phyloP scores from a whole-genome alignment of 2,113 vertebrate species.

The Meriones unguiculatus region DNA sequence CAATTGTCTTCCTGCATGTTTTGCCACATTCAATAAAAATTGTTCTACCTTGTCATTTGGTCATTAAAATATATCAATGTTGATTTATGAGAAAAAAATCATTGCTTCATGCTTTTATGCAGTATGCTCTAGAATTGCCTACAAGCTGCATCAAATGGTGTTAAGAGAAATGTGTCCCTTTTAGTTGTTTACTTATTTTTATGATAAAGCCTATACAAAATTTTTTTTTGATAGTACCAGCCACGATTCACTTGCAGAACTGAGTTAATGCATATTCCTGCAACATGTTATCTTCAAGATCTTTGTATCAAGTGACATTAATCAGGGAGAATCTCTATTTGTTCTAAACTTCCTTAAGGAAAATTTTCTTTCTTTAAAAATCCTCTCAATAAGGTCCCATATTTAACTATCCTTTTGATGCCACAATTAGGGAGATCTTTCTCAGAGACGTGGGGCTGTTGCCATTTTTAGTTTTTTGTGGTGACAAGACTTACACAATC shows the following conservation, averaged over 20 bases:
- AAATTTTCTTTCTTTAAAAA: not conserved
- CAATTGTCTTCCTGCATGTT: not conserved
- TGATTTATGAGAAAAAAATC: not conserved
- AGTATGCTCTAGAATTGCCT: not conserved
- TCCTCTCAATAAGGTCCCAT: not conserved
- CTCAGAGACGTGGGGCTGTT: not conserved
- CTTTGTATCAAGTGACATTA: not conserved
- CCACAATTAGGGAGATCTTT: not conserved
- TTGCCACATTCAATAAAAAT: constrained; percentile 7
- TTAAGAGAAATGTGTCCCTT: not conserved
- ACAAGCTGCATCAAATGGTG: not conserved
- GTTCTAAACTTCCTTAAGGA: constrained; percentile 11
- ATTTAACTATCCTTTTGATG: not conserved
- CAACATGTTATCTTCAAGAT: not conserved
- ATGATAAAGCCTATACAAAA: not conserved
- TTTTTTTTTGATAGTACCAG: not conserved
- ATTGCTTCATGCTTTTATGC: not conserved
- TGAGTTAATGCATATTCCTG: not conserved
- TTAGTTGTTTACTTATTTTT: not conserved
- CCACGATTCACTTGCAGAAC: not conserved
- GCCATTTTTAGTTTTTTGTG: not conserved
- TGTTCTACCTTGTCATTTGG: not conserved
- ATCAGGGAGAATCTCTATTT: not conserved
- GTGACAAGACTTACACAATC: not conserved
- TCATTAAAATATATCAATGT: constrained; percentile 6